phyloP scores from a whole-genome alignment of 92 coral and sea anemone species.

The Isaurus tuberculatus region DNA sequence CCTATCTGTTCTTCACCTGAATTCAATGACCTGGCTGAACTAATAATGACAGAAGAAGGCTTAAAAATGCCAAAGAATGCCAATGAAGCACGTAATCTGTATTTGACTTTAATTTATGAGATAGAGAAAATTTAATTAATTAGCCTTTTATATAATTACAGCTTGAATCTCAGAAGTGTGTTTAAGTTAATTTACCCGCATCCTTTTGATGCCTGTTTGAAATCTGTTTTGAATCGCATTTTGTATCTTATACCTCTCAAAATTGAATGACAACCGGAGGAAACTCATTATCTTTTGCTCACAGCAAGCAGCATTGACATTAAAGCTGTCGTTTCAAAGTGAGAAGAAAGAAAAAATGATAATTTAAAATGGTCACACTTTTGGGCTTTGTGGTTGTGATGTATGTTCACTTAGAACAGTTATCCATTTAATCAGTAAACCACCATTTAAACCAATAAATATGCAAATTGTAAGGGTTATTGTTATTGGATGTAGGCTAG shows the following conservation, averaged over 20 bases:
- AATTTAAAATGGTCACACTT: slow-evolving; percentile 14
- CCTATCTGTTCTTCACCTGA: slow-evolving; percentile 32
- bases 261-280: not conserved
- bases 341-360: not conserved
- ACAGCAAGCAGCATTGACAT: slow-evolving; percentile 19
- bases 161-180: not conserved
- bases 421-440: slow-evolving; percentile 17
- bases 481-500: slow-evolving; percentile 1
- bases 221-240: not conserved
- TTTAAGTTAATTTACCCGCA: not conserved
- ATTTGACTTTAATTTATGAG: slow-evolving; percentile 53
- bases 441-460: slow-evolving; percentile 13
- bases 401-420: slow-evolving; percentile 21
- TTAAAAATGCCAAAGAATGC: slow-evolving; percentile 63
- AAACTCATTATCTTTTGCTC: slow-evolving; percentile 24
- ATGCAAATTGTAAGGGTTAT: not conserved
- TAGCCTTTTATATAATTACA: slow-evolving; percentile 8
- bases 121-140: slow-evolving; percentile 48
- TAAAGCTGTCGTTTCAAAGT: slow-evolving; percentile 21
- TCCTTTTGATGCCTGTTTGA: not conserved
- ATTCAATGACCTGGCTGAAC: slow-evolving; percentile 39
- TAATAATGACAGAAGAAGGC: slow-evolving; percentile 50
- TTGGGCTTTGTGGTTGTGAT: slow-evolving; percentile 6
- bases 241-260: slow-evolving; percentile 22
- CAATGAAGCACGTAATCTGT: slow-evolving; percentile 56